Evolutionary conservation across 1,140 invertebrate species (phyloP), one percentile per base, ranked within the genome.

Genomic region (Teleogryllus occipitalis): DNA sequence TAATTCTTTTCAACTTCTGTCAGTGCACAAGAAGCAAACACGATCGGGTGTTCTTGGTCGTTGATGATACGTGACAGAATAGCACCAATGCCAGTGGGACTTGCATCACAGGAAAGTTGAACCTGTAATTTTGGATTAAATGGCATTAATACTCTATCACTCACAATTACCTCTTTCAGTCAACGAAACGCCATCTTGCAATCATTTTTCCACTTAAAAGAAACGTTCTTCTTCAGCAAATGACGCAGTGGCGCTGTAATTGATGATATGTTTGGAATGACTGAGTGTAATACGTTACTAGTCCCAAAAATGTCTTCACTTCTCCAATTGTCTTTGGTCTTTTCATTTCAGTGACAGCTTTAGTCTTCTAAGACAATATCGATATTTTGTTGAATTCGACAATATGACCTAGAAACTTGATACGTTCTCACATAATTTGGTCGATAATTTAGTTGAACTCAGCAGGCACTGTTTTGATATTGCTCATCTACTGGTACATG

Each of bases 1-100:
- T n/a, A n/a, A n/a, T n/a, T n/a, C n/a, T 79, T 47, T 47, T 79
- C 72, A n/a, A 72, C 74, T 47, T 74, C n/a, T 14, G 21, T 75
- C 12, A 79, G 22, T 15, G 18, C 14, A n/a, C 78, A 78, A 75
- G 65, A 75, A 7, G 74, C 39, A 79, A 54, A 79, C 12, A 76
- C 48, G 15, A 79, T 49, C 8, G n/a, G 78, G 72, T 79, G 74
- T 79, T 78, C 49, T 54, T 8, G 8, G 8, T 15, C 15, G 49
- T 54, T 54, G 49, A 54, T 54, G 8, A 54, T 15, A 54, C 15
- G 49, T 54, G 49, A 54, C 49, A 54, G 15, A 8, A 54, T 54
- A 8, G 8, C 49, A 8, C 8, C 49, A 54, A 54, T 54, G 8
- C 49, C 49, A 8, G 49, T 54, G 15, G 49, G 49, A 54, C 49